phyloP scores from a whole-genome alignment of 2,113 vertebrate species.

The Orthonyx spaldingii region DNA sequence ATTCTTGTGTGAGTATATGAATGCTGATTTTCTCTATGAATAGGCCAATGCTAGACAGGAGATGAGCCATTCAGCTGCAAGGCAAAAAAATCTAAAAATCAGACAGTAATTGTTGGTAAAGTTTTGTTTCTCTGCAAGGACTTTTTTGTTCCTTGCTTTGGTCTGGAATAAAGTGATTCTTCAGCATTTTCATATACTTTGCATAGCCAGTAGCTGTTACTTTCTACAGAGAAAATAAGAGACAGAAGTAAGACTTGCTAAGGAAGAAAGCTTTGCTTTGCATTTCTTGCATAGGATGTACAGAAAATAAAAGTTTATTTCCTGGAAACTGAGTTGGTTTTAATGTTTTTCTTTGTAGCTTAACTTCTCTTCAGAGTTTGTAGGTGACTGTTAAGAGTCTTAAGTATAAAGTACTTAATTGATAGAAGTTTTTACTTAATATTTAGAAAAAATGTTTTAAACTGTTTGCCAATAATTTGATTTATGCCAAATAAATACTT shows the following conservation, averaged over 20 bases:
- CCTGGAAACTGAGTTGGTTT: neutral
- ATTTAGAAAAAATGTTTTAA: neutral
- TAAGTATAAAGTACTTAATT: neutral
- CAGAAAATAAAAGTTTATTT: neutral
- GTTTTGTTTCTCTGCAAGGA: neutral
- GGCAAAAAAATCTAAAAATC: constrained; percentile 7
- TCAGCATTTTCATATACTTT: neutral
- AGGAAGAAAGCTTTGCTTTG: neutral
- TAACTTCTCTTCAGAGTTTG: neutral
- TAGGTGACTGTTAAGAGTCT: neutral
- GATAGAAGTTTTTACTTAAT: neutral
- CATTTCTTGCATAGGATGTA: neutral
- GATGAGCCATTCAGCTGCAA: neutral
- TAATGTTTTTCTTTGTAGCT: neutral
- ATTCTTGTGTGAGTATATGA: neutral
- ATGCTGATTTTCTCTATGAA: constrained; percentile 6
- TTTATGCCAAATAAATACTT: neutral
- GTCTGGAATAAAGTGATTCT: neutral
- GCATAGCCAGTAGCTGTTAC: neutral
- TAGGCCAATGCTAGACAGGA: neutral
- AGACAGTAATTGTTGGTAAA: neutral
- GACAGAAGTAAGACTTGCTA: neutral
- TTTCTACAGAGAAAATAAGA: neutral
- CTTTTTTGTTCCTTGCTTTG: neutral
- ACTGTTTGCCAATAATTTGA: neutral